Evolutionary conservation across 2,113 vertebrate species (phyloP), one percentile per base, ranked within the genome.

Genomic region (Illadopsis cleaveri): DNA sequence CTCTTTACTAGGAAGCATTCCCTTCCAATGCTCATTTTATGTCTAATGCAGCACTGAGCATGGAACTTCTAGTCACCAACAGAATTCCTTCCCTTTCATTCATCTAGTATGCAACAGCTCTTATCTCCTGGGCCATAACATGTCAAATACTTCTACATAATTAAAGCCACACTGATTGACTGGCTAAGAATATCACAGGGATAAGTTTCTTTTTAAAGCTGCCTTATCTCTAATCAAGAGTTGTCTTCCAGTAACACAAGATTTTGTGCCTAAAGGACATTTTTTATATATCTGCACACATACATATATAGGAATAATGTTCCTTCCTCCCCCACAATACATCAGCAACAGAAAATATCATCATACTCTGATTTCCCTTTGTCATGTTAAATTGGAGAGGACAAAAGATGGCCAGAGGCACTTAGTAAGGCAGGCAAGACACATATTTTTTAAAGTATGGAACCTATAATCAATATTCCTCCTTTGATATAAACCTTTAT

Each of bases 131-230:
- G 90, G 81, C 78, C 47, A 27, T 80, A 81, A 76, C 65, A 91
- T 76, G 79, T 96, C 96, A 97, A 93, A 93, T 83, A 91, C 82
- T 96, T 96, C 79, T 90, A 70, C 90, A 94, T 96, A 97, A 97
- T 97, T 96, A 95, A 97, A 96, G 77, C 81, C 65, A 89, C 73
- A 38, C 61, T 93, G 96, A 93, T 93, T 90, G 82, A 93, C 86
- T 91, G 68, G 68, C 91, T 92, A 86, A 82, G 85, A 95, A 90
- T 94, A 96, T 93, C 92, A 87, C 76, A 90, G 50, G 33, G 82
- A 19, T 50, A 92, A 86, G 82, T 76, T 95, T 72, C 45, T 94
- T 97, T 94, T 95, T 91, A 95, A 91, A 91, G 80, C 84, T 68
- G 58, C 35, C 80, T 77, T 93, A 93, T 94, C 87, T 87, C 66